Base-by-base conservation (phyloP, 1,140 invertebrate genomes). In the Drosophila nasuta region DNA sequence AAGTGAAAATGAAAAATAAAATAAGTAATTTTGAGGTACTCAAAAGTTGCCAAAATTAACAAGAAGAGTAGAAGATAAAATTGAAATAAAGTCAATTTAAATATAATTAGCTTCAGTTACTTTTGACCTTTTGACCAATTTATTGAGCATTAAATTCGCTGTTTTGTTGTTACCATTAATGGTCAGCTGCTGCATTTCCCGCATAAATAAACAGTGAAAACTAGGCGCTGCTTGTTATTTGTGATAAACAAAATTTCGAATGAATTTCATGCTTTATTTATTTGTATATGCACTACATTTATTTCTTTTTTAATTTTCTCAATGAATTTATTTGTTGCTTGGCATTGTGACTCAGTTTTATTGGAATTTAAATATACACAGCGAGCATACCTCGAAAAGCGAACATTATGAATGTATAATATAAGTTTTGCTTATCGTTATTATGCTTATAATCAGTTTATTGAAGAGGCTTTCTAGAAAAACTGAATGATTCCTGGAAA, bases 301-400 rank as follows among this genome's bases (percentile, higher is more conserved):
- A 62, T 69, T 62, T 25, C 20, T 25, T 43, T 58, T 51, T 33
- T 41, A 66, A 51, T 58, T 64, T 72, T 51, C 69, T 72, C 33
- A 72, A 72, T 72, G 69, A 74, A 74, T 74, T 73, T 51, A 30
- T n/a, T 54, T 1, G 1, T 7, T 54, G 51, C n/a, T 43, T 66
- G 43, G 11, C 17, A 3, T 51, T 59, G 46, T 68, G 71, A 74
- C 38, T 74, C 64, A 74, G 28, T 60, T 74, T 60, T 45, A 25
- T 51, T 46, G 64, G 70, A 67, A 73, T 74, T 74, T 74, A 25
- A 52, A 73, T 43, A 58, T n/a, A 43, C 33, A 33, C 28, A 33
- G n/a, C 20, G 0, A 25, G 20, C 20, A 25, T 25, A 25, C 20
- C 20, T 25, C 20, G 3, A 17, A 3, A 33, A 56, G 35, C n/a